A percentile compares a stretch with the other conserved stretches of the same genome.
Conservation (phyloP, 1,140 invertebrate species). For the Ooceraea biroi region DNA sequence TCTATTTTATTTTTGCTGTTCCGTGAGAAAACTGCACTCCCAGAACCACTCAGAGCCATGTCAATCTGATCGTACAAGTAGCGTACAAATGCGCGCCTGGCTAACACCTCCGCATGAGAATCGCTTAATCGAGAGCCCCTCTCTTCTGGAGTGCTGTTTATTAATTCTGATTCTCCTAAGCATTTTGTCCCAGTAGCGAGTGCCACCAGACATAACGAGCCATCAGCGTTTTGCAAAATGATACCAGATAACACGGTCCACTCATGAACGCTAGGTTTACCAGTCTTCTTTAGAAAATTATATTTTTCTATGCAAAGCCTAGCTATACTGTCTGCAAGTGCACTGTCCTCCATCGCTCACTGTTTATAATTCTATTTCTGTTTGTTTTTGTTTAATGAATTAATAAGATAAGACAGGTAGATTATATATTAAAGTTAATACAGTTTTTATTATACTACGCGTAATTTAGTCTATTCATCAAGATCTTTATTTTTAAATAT, state of each 20-base stretch:
- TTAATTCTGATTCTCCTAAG: slow-evolving; percentile 88
- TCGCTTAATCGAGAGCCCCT: slow-evolving; percentile 93
- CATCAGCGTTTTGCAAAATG: slow-evolving; percentile 86
- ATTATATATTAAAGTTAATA: neutral
- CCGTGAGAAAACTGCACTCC: slow-evolving; percentile 84
- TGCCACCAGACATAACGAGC: slow-evolving; percentile 89
- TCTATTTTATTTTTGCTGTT: slow-evolving; percentile 81
- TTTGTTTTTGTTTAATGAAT: neutral
- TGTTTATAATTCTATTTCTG: slow-evolving; percentile 16
- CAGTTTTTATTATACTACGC: neutral
- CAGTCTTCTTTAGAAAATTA: slow-evolving; percentile 90
- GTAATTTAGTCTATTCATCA: too few species aligned
- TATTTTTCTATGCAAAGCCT: slow-evolving; percentile 88
- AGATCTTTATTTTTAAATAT: too few species aligned
- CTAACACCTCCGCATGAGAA: slow-evolving; percentile 96
- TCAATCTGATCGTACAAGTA: slow-evolving; percentile 91
- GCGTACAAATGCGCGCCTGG: slow-evolving; percentile 92
- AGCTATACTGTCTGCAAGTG: slow-evolving; percentile 87
- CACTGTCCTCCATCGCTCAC: slow-evolving; percentile 72
- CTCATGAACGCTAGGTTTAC: slow-evolving; percentile 91
- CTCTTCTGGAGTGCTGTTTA: slow-evolving; percentile 88
- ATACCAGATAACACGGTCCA: slow-evolving; percentile 95
- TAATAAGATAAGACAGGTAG: neutral
- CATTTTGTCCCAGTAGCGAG: slow-evolving; percentile 97
- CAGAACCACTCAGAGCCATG: slow-evolving; percentile 78